phyloP scores from a whole-genome alignment of 2,113 vertebrate genomes.

The Chrysochloris asiatica region DNA sequence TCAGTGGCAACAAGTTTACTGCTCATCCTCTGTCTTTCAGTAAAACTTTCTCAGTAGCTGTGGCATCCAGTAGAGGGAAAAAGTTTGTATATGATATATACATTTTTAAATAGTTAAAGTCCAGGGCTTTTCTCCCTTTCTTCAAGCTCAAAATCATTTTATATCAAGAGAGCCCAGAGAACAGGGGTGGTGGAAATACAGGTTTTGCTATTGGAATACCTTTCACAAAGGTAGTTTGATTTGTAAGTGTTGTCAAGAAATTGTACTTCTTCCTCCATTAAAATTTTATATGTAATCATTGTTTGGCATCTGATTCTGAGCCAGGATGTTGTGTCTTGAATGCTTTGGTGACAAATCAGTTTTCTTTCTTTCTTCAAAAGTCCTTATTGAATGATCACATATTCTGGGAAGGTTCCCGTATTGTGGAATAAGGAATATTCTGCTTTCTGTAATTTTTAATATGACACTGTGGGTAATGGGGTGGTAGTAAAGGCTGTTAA shows the following conservation, averaged over 20 bases:
- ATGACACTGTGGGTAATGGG: not conserved
- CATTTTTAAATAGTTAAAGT: not conserved
- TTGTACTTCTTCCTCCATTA: not conserved
- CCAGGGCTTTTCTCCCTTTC: not conserved
- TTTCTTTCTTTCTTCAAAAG: not conserved
- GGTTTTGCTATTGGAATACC: conserved; percentile 26
- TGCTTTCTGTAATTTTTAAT: not conserved
- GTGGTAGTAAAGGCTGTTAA: not conserved
- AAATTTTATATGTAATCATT: not conserved
- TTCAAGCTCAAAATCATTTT: not conserved
- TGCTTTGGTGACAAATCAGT: not conserved
- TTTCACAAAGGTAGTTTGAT: conserved; percentile 26
- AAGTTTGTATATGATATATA: too few species aligned
- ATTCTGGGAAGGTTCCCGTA: not conserved
- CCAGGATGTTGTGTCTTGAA: not conserved
- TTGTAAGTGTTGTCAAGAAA: conserved; percentile 9
- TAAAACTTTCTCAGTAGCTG: not conserved
- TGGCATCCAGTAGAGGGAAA: not conserved
- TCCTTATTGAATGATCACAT: not conserved
- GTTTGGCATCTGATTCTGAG: not conserved
- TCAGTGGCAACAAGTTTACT: not conserved
- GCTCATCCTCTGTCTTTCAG: not conserved
- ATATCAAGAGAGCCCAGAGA: not conserved
- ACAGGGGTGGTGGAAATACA: conserved; percentile 25
- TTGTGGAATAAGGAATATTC: not conserved